phyloP scores from a whole-genome alignment of 2,888 invertebrate species.

The Volucella zonaria region DNA sequence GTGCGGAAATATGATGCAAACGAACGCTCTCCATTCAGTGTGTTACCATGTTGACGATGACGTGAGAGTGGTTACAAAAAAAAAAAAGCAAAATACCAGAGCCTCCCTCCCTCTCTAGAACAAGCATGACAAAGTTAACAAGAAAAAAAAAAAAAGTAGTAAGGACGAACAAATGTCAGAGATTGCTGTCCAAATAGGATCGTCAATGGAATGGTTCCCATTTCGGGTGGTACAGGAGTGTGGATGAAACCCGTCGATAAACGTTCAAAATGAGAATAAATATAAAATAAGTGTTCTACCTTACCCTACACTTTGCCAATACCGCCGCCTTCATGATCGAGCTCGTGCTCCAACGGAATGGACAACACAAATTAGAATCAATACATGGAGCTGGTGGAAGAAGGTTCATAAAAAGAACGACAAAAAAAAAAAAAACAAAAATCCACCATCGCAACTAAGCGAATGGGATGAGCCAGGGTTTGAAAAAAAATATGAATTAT shows the following conservation, averaged over 20 bases:
- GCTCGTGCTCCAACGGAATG: background rate
- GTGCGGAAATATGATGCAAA: constrained; percentile 41
- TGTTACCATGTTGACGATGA: constrained; percentile 28
- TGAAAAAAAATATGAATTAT: constrained; percentile 62
- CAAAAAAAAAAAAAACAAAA: too few relatives aligned
- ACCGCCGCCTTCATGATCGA: background rate
- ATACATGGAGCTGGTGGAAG: constrained; percentile 40
- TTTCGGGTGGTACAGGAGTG: background rate
- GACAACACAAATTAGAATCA: constrained; percentile 67
- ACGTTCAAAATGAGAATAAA: constrained; percentile 66
- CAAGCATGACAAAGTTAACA: constrained; percentile 53
- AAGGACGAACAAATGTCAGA: constrained; percentile 20
- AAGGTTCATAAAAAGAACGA: constrained; percentile 26
- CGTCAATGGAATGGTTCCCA: background rate
- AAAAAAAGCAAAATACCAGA: background rate
- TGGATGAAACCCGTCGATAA: constrained; percentile 58
- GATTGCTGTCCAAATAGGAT: constrained; percentile 22
- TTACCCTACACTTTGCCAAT: background rate
- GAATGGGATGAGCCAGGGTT: background rate
- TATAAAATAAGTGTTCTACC: constrained; percentile 62
- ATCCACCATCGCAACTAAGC: background rate
- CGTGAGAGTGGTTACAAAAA: constrained; percentile 9
- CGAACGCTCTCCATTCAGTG: constrained; percentile 46
- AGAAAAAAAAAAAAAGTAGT: constrained; percentile 13
- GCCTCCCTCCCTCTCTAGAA: background rate